Base-by-base conservation (phyloP, 1,140 invertebrate genomes). In the Cotesia chilonis region DNA sequence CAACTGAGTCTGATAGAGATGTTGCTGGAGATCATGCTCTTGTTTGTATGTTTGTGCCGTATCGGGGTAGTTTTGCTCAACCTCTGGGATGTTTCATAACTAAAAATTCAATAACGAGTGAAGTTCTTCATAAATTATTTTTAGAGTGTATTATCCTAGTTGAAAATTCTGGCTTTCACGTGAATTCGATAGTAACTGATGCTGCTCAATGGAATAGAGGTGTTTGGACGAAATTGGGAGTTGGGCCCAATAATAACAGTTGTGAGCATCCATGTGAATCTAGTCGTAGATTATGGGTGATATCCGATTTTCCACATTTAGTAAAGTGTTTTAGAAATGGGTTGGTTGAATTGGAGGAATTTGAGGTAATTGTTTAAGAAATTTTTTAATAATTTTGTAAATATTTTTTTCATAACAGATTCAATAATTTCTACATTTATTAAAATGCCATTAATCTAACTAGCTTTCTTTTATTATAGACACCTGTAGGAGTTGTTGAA, bases 81-180 rank as follows among this genome's bases (percentile, higher is more conserved):
- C 38, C 54, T 4, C 9, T 77, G n/a, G 74, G 59, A 17, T 35
- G 20, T 35, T 76, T 76, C 38, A 14, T 74, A 7, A 72, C 55
- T 36, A 75, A 66, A 68, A 70, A 69, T 52, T 54, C 59, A 14
- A 68, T 68, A 9, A 65, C 54, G 38, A 71, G 75, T 17, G 38
- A 61, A 67, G 54, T 60, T 17, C 69, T 59, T 77, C 74, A 54
- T 73, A 76, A 20, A 74, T 63, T 82, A 38, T 59, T 82, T 5
- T 77, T 77, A 28, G 65, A 71, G 4, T 81, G 78, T 57, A 79
- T 79, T 66, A 47, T 73, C 51, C 70, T 81, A 9, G 77, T 77
- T 10, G 14, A 54, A 20, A 4, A 74, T 4, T 70, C 76, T 20
- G 51, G 20, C 9, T 72, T 37, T 20, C 60, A 59, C 38, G 69